Evolutionary conservation across 2,888 invertebrate genomes (phyloP).

Genomic region (Diaprepes abbreviatus): DNA sequence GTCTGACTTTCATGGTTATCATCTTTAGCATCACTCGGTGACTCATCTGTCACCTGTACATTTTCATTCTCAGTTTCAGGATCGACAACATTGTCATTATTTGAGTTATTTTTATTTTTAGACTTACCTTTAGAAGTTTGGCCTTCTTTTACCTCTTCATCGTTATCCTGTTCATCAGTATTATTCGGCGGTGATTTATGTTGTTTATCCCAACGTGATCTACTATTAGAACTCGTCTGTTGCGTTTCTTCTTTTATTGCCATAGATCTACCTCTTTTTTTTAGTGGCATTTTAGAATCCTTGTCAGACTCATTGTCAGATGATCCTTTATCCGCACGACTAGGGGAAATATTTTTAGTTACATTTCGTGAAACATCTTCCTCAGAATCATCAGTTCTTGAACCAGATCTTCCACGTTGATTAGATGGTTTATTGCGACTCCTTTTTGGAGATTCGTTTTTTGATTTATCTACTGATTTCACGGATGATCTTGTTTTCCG

Average conservation of each 20-base stretch:
- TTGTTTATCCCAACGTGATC: conserved; percentile 33
- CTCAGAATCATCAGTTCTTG: conserved; percentile 55
- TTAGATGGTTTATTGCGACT: conserved; percentile 24
- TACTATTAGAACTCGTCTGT: neutral
- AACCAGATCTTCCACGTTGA: conserved; percentile 41
- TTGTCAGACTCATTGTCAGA: conserved; percentile 45
- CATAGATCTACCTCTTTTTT: conserved; percentile 40
- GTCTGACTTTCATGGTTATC: conserved; percentile 18
- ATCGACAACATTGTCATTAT: conserved; percentile 61
- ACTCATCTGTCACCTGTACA: conserved; percentile 67
- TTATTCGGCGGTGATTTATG: conserved; percentile 37
- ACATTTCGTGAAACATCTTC: conserved; percentile 48
- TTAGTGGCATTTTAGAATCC: conserved; percentile 43
- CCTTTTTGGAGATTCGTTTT: conserved; percentile 58
- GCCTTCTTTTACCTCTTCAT: conserved; percentile 60
- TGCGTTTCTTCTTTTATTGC: conserved; percentile 4
- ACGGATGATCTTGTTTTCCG: conserved; percentile 80
- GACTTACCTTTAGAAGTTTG: conserved; percentile 67
- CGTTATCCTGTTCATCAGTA: conserved; percentile 48
- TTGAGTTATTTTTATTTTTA: conserved; percentile 66
- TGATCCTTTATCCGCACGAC: conserved; percentile 27
- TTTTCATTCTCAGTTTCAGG: conserved; percentile 64
- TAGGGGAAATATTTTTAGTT: conserved; percentile 24
- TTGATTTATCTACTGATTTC: conserved; percentile 76
- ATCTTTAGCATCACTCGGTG: conserved; percentile 56